A percentile compares a stretch with the other conserved stretches of the same genome.
These are phyloP conservation scores for Hyalella azteca DNA, from an alignment of 2,888 invertebrate genomes.

Conservation along the genomic window DNA sequence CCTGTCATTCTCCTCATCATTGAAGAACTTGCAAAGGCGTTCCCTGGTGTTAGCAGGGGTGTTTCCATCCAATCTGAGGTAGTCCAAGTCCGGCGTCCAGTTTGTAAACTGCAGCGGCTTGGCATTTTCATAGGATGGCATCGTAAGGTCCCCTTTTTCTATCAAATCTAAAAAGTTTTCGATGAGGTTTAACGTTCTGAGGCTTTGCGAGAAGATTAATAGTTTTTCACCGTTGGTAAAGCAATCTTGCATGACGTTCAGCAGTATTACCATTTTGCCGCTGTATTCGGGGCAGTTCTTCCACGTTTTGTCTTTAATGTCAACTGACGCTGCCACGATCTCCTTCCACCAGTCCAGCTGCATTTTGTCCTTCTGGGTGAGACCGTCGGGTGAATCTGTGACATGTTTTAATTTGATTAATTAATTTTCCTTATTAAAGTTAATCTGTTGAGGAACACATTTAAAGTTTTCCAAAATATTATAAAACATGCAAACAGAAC, in stretches of 20 bases:
- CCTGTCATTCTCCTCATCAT: conserved; percentile 80
- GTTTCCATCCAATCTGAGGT: conserved; percentile 88
- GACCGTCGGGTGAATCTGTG: conserved; percentile 28
- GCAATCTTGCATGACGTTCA: conserved; percentile 87
- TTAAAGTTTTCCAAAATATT: no score
- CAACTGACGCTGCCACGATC: conserved; percentile 37
- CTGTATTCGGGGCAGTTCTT: conserved; percentile 69
- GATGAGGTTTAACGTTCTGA: conserved; percentile 90
- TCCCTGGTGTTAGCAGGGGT: conserved; percentile 85
- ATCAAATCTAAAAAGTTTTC: conserved; percentile 85
- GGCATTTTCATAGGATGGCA: conserved; percentile 61
- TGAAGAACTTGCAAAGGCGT: conserved; percentile 86
- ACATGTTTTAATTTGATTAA: neutral
- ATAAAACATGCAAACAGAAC: no score
- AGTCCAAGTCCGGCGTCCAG: conserved; percentile 83
- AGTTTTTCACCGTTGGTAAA: conserved; percentile 96
- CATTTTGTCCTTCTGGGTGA: conserved; percentile 50
- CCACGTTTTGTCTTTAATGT: conserved; percentile 42
- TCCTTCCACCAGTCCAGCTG: conserved; percentile 54
- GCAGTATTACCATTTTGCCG: conserved; percentile 80
- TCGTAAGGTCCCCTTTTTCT: conserved; percentile 68
- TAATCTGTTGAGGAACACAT: no score
- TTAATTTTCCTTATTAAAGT: neutral
- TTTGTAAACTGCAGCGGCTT: conserved; percentile 66
- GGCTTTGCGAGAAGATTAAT: conserved; percentile 94